Base-by-base conservation (phyloP, 2,888 invertebrate genomes). In the Syritta pipiens region DNA sequence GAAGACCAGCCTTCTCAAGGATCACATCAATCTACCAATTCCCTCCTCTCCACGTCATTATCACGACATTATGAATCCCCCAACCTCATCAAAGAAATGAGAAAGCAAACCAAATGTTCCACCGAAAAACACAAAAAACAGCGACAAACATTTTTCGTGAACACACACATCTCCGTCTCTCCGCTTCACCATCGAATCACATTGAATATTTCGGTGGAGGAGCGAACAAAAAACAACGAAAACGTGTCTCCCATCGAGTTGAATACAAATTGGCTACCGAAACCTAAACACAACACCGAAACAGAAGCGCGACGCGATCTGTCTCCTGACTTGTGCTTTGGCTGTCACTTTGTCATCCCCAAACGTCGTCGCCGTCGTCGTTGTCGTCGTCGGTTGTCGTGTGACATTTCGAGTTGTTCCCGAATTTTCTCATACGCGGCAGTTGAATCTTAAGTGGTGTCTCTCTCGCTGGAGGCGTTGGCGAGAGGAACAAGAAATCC, bases 201-300 rank as follows among this genome's bases (percentile, higher is more conserved):
- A 68, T n/a, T n/a, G n/a, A n/a, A n/a, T n/a, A n/a, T n/a, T 71
- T 20, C 20, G 49, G 30, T 57, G 7, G 6, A 44, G 51, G 22
- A 59, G n/a, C n/a, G n/a, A n/a, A n/a, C n/a, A n/a, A 46, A 17
- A 59, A 77, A 79, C 79, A 79, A 67, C 79, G 55, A 74, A 74
- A 79, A 79, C 79, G 79, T 79, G 79, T 68, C 74, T 46, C 6
- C 67, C 79, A 79, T 79, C 37, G 79, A 79, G 67, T 62, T 10
- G 72, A 72, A 79, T 79, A 74, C 79, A 79, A 79, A 79, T 79
- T 79, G 79, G 79, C 67, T 67, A 57, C 79, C 74, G 67, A 77
- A 77, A 68, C 40, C 42, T 22, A n/a, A 51, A 32, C 19, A 19
- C 26, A 49, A 55, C 44, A 4, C 44, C 17, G 26, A 46, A 46